Base-by-base conservation (phyloP, 2,113 vertebrate genomes). In the Brachypteracias leptosomus region DNA sequence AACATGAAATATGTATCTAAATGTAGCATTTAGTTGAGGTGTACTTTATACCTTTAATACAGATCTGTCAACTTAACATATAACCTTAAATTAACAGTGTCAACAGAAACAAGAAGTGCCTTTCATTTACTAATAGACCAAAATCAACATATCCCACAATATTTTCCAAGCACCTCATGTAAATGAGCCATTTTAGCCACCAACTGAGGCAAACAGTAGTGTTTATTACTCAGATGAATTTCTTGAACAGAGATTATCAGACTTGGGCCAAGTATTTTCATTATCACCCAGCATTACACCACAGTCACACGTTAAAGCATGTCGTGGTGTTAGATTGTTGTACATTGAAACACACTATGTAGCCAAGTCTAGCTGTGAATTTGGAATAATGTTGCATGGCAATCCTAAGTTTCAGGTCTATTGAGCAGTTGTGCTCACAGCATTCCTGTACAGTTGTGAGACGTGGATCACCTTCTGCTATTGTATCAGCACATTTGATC, bases 331-430 rank as follows among this genome's bases (percentile, higher is more conserved):
- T 83, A 36, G 71, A 42, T 51, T 66, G 10, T 80, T 86, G 55
- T 81, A 66, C 55, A 24, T 55, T 63, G 63, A 94, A 90, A 66
- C 40, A 51, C 33, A 9, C 47, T 38, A 5, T 26, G 36, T 38
- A 94, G 79, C 86, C 83, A 84, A 80, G 51, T 28, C 59, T 74
- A 77, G 68, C 95, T 97, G 83, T 92, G 92, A 90, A 67, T 92
- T 93, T 94, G 85, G 88, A 95, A 93, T 74, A 28, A 51, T 71
- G 36, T 51, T 5, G 0, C 55, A 86, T 4, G 19, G 63, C 16
- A 92, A 70, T 47, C 20, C 10, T 58, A 65, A 44, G 12, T 88
- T 92, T 89, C 77, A 93, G 46, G 36, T 73, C 75, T 92, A 36
- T 25, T 70, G 55, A 92, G 25, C 88, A 73, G 63, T 84, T 90